Conservation (phyloP, 2,797 vertebrate genomes). For the Dromococcyx pavoninus region DNA sequence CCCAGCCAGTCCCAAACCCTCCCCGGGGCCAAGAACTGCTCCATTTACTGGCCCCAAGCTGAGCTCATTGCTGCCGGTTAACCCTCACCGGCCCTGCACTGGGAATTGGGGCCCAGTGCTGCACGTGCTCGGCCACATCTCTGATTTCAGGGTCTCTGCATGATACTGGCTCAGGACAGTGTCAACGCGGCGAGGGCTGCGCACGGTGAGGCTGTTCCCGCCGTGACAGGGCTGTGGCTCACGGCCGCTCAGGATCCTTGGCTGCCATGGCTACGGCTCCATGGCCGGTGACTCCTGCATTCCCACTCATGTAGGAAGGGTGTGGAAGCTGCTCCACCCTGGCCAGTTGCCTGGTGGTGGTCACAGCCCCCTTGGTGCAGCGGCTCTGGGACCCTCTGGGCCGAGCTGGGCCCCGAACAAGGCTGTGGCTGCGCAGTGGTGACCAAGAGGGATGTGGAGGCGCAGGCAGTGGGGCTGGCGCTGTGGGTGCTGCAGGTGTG, state of each 20-base stretch:
- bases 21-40: slow-evolving; percentile 29
- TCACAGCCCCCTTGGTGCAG: not conserved
- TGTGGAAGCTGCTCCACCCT: not conserved
- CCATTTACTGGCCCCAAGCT: slow-evolving; percentile 9
- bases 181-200: fast-evolving
- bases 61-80: not conserved
- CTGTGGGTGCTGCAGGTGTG: fast-evolving
- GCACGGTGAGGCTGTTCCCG: not conserved
- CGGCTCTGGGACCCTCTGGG: not conserved
- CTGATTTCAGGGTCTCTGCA: not conserved
- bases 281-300: not conserved
- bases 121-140: not conserved
- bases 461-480: fast-evolving
- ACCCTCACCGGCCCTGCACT: not conserved
- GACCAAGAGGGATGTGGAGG: not conserved
- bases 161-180: not conserved
- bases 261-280: not conserved
- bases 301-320: not conserved
- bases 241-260: not conserved
- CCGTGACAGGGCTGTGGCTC: not conserved
- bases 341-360: not conserved
- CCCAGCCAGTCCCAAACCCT: not conserved
- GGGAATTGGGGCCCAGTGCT: not conserved
- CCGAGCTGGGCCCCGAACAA: not conserved
- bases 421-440: not conserved